Conservation (phyloP, 2,113 vertebrate genomes). For the Amphiprion percula region DNA sequence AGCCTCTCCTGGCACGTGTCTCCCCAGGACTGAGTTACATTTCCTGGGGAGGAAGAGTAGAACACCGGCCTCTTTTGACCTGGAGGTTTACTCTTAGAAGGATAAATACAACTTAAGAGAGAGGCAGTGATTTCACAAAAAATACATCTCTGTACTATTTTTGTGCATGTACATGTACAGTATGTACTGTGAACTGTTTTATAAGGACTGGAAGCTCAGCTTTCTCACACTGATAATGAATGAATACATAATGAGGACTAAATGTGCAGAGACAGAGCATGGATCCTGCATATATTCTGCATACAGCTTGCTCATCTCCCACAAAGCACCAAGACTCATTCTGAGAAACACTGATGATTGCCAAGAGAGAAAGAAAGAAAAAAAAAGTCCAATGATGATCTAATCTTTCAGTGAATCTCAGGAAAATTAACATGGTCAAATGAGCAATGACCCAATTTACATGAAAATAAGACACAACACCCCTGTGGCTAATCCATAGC, state of each 20-base stretch:
- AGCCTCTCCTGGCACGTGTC: conserved; percentile 12
- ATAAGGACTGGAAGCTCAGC: conserved; percentile 17
- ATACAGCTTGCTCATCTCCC: conserved; percentile 6
- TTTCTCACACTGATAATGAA: conserved; percentile 31
- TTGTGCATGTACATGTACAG: background rate
- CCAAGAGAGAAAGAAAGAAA: background rate
- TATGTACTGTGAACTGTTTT: conserved; percentile 15
- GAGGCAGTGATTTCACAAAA: background rate
- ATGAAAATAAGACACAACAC: conserved; percentile 42
- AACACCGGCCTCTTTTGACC: conserved; percentile 25
- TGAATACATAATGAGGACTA: conserved; percentile 45
- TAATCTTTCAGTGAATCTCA: conserved; percentile 44
- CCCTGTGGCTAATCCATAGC: conserved; percentile 26
- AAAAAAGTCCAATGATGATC: conserved; percentile 23
- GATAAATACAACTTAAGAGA: conserved; percentile 18
- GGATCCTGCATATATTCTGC: conserved; percentile 33
- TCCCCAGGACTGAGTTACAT: conserved; percentile 28
- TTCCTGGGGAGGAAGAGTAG: conserved; percentile 2
- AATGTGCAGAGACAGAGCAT: conserved; percentile 37
- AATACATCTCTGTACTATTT: conserved; percentile 1
- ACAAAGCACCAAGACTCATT: conserved; percentile 24
- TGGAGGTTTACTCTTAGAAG: conserved; percentile 20
- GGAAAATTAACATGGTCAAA: conserved; percentile 41
- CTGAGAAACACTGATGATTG: conserved; percentile 31
- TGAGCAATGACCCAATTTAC: conserved; percentile 45